Evolutionary conservation across 2,113 vertebrate genomes (phyloP).

Genomic region (Pipra filicauda): DNA sequence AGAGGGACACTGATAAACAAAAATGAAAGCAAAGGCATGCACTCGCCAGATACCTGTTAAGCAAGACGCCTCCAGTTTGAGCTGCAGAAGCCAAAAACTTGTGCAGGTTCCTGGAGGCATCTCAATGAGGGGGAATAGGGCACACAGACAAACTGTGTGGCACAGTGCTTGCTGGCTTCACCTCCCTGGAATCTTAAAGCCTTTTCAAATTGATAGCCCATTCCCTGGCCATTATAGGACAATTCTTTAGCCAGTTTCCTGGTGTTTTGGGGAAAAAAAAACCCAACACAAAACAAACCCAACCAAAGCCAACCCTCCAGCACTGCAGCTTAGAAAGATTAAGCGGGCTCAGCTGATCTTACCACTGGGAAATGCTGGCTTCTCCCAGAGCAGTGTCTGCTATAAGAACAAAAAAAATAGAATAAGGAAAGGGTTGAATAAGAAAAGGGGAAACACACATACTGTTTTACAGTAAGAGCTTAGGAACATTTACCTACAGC

Average conservation of each 20-base stretch:
- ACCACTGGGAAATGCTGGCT: neutral
- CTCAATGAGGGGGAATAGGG: neutral
- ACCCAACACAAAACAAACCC: neutral
- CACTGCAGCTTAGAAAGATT: neutral
- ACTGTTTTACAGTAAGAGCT: neutral
- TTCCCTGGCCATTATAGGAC: neutral
- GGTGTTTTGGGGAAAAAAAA: neutral
- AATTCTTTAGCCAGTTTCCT: neutral
- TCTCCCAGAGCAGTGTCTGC: neutral
- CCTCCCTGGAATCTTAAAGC: neutral
- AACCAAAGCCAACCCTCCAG: neutral
- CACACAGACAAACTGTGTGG: neutral
- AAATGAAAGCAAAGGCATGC: neutral
- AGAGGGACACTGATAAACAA: neutral
- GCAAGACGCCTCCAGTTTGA: neutral
- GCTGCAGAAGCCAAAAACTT: neutral
- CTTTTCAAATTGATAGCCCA: neutral
- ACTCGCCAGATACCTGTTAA: rapidly evolving
- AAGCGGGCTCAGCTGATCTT: neutral
- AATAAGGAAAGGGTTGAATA: neutral
- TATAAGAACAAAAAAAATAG: neutral
- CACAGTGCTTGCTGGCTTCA: neutral
- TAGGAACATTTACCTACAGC: neutral
- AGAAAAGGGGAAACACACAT: neutral
- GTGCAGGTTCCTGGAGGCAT: rapidly evolving